Conservation (phyloP, 1,140 invertebrate genomes). For the Anastatus disparis region DNA sequence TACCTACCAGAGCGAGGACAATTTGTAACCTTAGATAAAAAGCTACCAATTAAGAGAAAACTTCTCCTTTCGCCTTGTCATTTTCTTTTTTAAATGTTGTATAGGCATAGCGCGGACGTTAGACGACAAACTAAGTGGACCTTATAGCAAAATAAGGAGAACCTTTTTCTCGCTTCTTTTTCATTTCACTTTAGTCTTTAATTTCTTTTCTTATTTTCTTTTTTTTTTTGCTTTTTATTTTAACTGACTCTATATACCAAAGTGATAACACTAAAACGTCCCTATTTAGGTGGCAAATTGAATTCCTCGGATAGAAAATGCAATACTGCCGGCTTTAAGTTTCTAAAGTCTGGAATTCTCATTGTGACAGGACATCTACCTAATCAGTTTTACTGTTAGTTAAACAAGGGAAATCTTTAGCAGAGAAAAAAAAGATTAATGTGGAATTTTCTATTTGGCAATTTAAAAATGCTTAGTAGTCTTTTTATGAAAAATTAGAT, state of each 20-base stretch:
- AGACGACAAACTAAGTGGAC: neutral
- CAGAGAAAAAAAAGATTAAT: slow-evolving; percentile 31
- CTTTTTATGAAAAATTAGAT: no score
- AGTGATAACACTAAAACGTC: slow-evolving; percentile 8
- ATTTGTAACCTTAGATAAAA: slow-evolving; percentile 62
- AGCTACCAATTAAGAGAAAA: slow-evolving; percentile 63
- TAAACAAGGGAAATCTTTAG: no score
- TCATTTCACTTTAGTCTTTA: no score
- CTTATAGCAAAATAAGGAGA: slow-evolving; percentile 11
- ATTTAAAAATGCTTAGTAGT: neutral
- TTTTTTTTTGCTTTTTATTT: neutral
- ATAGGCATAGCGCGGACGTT: no score
- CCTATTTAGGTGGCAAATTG: neutral
- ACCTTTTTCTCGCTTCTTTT: neutral
- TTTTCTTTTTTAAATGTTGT: no score
- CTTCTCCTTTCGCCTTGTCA: no score
- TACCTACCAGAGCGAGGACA: slow-evolving; percentile 59
- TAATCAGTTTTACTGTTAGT: slow-evolving; percentile 16
- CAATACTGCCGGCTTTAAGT: slow-evolving; percentile 34
- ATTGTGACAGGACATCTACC: slow-evolving; percentile 20
- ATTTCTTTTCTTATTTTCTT: neutral
- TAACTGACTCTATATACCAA: neutral
- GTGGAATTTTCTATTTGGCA: slow-evolving; percentile 49
- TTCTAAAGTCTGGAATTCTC: neutral
- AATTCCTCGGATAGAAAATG: slow-evolving; percentile 42